phyloP scores from a whole-genome alignment of 1,140 invertebrate species.

The Calliopsis andreniformis region DNA sequence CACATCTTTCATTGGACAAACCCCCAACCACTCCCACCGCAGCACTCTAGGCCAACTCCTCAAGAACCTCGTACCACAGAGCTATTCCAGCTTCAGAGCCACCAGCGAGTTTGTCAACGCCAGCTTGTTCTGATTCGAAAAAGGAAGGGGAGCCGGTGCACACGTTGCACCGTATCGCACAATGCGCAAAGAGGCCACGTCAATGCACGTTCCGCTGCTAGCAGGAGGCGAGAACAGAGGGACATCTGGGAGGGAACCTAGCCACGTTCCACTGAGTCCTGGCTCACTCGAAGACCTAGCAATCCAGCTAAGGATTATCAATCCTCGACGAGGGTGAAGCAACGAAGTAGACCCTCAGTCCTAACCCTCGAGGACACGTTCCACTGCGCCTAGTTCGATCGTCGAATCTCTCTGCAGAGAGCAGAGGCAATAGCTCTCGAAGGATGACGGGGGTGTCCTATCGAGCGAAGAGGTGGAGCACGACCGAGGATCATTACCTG shows the following conservation, averaged over 20 bases:
- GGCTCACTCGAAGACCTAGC: too few relatives aligned
- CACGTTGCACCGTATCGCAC: slow-evolving; percentile 25
- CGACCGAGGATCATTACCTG: slow-evolving; percentile 71
- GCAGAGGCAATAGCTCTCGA: background rate
- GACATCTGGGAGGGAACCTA: background rate
- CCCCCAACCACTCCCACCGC: slow-evolving; percentile 16
- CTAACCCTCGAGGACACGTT: too few relatives aligned
- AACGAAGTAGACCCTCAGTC: too few relatives aligned
- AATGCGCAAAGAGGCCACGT: slow-evolving; percentile 47
- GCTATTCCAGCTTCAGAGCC: too few relatives aligned
- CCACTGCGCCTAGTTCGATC: too few relatives aligned
- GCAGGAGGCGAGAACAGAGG: background rate
- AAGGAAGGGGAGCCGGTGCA: background rate
- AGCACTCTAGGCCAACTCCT: background rate
- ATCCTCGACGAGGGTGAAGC: too few relatives aligned
- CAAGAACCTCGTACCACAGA: too few relatives aligned
- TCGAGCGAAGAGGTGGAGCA: slow-evolving; percentile 20
- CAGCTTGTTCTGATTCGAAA: background rate
- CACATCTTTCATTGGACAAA: background rate
- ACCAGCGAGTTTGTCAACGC: background rate
- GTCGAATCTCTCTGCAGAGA: too few relatives aligned
- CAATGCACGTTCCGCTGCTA: slow-evolving; percentile 27
- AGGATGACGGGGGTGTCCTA: background rate
- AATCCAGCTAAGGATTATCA: too few relatives aligned
- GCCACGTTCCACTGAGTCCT: background rate